These are phyloP conservation scores for Ailuropoda melanoleuca DNA, from an alignment of 2,113 vertebrate genomes.

Conservation along the genomic window DNA sequence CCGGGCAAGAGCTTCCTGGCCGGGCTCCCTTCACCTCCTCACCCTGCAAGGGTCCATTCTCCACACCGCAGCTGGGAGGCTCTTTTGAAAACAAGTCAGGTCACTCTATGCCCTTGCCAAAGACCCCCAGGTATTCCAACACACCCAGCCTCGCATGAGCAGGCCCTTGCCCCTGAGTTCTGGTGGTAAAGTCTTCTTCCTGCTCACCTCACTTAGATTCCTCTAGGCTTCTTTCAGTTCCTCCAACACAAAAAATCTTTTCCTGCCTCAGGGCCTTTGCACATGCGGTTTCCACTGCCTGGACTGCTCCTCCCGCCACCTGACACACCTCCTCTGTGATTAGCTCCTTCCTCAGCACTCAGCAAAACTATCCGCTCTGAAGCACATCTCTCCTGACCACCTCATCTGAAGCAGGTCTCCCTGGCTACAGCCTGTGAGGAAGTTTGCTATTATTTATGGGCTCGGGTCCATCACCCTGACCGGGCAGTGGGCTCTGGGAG, in stretches of 20 bases:
- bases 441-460: not conserved
- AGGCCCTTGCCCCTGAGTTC: not conserved
- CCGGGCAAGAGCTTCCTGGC: not conserved
- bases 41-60: not conserved
- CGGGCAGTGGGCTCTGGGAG: not conserved
- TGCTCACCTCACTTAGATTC: not conserved
- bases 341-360: not conserved
- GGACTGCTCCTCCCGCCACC: not conserved
- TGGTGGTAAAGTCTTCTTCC: not conserved
- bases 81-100: not conserved
- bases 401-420: too few species aligned
- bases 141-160: too few species aligned
- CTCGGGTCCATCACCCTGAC: accelerated
- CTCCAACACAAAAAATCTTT: not conserved
- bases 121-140: not conserved
- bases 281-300: not conserved
- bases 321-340: not conserved
- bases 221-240: not conserved
- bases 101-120: not conserved
- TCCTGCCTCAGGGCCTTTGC: not conserved
- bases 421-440: not conserved
- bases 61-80: not conserved
- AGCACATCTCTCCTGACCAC: not conserved
- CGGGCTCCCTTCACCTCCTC: not conserved
- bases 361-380: not conserved